phyloP scores from a whole-genome alignment of 2,888 invertebrate species.

The Heteromurus nitidus region DNA sequence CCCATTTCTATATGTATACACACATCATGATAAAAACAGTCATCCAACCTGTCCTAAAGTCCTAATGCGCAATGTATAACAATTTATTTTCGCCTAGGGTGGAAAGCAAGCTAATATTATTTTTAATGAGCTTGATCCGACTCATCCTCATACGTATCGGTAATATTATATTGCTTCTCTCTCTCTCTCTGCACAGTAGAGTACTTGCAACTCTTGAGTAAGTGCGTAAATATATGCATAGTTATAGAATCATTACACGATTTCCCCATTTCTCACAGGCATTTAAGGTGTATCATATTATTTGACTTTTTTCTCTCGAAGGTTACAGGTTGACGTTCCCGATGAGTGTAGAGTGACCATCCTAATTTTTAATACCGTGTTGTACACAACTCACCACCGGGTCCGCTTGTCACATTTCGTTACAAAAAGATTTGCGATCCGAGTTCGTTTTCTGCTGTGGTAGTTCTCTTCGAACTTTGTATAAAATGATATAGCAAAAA shows the following conservation, averaged over 20 bases:
- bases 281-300: too few species aligned
- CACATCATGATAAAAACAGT: background rate
- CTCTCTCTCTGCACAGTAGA: background rate
- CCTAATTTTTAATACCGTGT: too few species aligned
- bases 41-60: constrained; percentile 32
- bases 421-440: too few species aligned
- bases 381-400: too few species aligned
- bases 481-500: too few species aligned
- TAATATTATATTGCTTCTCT: constrained; percentile 1
- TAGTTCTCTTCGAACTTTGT: too few species aligned
- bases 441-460: too few species aligned
- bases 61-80: constrained; percentile 3
- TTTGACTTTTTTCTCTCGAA: too few species aligned
- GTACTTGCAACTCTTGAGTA: background rate
- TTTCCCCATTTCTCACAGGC: constrained; percentile 29
- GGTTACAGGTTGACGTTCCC: too few species aligned
- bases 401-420: too few species aligned
- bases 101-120: constrained; percentile 41
- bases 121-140: constrained; percentile 44
- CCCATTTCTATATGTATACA: constrained; percentile 6
- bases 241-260: constrained; percentile 29
- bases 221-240: constrained; percentile 11
- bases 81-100: constrained; percentile 19
- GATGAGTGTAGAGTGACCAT: too few species aligned
- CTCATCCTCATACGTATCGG: constrained; percentile 4